Base-by-base conservation (phyloP, 2,888 invertebrate genomes). In the Eristalinus sepulchralis region DNA sequence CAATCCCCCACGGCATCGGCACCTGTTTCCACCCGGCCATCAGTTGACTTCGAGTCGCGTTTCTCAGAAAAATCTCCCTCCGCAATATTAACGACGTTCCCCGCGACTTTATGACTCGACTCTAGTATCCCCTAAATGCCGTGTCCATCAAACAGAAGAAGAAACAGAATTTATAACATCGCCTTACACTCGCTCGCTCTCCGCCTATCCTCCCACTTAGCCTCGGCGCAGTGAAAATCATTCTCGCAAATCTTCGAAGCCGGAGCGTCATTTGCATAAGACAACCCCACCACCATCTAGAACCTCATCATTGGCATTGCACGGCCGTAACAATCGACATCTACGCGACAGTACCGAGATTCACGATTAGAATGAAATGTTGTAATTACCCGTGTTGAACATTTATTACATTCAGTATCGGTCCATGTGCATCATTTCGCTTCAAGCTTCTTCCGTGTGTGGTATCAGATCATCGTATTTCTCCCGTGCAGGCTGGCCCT, bases 371-470 rank as follows among this genome's bases (percentile, higher is more conserved):
- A 86, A 86, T 86, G 86, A 86, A 86, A 86, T 86, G 86, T 83
- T 86, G 86, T 86, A 86, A 86, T 86, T 86, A 86, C 78, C 86
- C 75, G 86, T 86, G 86, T 86, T 83, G 79, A 79, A 86, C 86
- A 86, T 86, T 86, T 86, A 86, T 86, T 86, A 86, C 86, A 79
- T 47, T 78, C 83, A 64, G 73, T 75, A 79, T 75, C 83, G 68
- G 71, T 55, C 31, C 83, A 76, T 86, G 79, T 86, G 86, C 86
- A 86, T 86, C 86, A 79, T 86, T 83, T 83, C 22, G 83, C 78
- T 79, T 34, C 60, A 70, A 83, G 83, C 86, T 79, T 86, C 86
- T 86, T 83, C 86, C 86, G 86, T 86, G 83, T 86, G 86, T 86
- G 86, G 86, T 86, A 86, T 86, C 86, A 72, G 86, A 86, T 83